Evolutionary conservation across 2,113 vertebrate species (phyloP).

Genomic region (Anser cygnoides): DNA sequence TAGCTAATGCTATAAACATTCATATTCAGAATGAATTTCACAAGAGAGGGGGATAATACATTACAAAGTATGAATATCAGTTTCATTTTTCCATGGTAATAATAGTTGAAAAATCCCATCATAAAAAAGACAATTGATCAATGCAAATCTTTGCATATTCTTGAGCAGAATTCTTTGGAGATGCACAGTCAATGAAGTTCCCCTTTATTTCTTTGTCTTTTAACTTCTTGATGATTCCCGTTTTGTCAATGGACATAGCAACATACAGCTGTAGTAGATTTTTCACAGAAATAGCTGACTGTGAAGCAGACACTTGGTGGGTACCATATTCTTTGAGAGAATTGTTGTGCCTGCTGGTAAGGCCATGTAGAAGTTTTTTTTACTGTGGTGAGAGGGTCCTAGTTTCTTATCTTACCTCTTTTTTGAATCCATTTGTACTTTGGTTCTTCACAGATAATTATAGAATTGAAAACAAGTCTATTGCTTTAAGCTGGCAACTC

Average conservation of each 20-base stretch:
- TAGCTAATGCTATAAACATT: conserved; percentile 2
- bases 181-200: background rate
- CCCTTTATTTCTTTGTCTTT: background rate
- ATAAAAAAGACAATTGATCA: background rate
- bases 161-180: background rate
- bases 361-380: background rate
- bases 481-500: background rate
- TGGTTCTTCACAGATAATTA: background rate
- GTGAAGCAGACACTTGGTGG: background rate
- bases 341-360: background rate
- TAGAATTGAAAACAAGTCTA: background rate
- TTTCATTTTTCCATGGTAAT: background rate
- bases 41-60: background rate
- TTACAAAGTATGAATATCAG: conserved; percentile 7
- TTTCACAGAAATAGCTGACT: background rate
- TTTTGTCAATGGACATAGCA: background rate
- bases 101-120: background rate
- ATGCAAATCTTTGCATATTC: background rate
- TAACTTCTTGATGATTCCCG: background rate
- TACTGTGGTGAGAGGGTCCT: background rate
- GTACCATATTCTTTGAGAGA: background rate
- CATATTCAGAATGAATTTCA: conserved; percentile 18
- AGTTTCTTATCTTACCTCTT: background rate
- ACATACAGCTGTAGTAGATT: background rate
- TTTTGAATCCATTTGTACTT: background rate